Evolutionary conservation across 2,797 vertebrate species (phyloP).

Genomic region (Pyrocephalus nanus): DNA sequence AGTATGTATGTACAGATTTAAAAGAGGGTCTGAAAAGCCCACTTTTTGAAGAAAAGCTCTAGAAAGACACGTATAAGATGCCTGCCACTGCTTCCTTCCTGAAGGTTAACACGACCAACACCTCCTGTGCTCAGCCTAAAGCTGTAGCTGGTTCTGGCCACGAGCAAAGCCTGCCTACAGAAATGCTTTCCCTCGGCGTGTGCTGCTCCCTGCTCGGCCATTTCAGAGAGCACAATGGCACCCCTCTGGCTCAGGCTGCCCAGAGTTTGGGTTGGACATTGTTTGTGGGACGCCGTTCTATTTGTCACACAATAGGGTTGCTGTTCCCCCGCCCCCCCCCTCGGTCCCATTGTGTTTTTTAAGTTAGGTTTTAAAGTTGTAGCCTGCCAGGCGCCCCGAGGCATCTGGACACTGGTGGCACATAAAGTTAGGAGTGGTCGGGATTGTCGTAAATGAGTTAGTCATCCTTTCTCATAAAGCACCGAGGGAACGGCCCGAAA

Average conservation of each 20-base stretch:
- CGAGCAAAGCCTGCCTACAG: neutral
- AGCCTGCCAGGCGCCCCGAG: neutral
- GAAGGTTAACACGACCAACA: neutral
- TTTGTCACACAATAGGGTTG: conserved; percentile 16
- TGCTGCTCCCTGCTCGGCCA: neutral
- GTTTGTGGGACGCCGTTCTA: neutral
- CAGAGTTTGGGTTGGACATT: neutral
- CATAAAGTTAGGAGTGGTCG: conserved; percentile 21
- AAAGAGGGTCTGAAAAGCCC: neutral
- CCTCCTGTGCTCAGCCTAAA: neutral
- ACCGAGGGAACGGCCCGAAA: neutral
- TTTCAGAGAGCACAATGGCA: neutral
- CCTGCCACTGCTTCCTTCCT: neutral
- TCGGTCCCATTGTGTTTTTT: neutral
- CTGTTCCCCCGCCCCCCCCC: neutral
- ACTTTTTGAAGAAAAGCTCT: neutral
- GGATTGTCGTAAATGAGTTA: neutral
- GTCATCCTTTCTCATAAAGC: conserved; percentile 49
- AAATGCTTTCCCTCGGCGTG: neutral
- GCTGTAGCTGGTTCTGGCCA: neutral
- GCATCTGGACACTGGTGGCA: conserved; percentile 29
- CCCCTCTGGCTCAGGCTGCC: conserved; percentile 4
- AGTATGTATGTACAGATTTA: neutral
- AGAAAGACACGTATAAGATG: neutral
- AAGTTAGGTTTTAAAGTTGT: neutral